Conservation (phyloP, 2,888 invertebrate genomes). For the Tromatobia lineatoria region DNA sequence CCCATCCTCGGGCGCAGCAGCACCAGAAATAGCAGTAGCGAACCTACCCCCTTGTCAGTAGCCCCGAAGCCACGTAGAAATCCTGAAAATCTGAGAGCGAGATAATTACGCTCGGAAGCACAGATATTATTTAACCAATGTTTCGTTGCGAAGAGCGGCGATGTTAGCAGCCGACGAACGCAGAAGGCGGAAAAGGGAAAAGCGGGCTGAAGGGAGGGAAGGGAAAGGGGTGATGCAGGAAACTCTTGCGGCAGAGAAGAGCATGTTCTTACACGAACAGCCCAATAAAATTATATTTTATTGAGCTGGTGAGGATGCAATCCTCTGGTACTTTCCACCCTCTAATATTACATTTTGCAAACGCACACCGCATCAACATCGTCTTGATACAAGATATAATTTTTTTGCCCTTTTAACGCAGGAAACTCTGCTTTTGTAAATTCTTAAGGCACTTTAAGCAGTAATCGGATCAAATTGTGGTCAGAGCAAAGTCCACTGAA, state of each 20-base stretch:
- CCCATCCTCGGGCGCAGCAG: constrained; percentile 56
- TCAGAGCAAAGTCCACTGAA: too few species aligned
- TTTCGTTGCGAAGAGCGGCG: constrained; percentile 74
- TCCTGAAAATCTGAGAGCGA: constrained; percentile 83
- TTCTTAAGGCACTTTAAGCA: background rate
- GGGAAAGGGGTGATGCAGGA: constrained; percentile 60
- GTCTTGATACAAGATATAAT: constrained; percentile 55
- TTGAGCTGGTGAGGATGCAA: constrained; percentile 66
- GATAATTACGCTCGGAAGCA: constrained; percentile 84
- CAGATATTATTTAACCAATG: constrained; percentile 84
- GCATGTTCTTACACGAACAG: constrained; percentile 78
- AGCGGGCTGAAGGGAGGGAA: constrained; percentile 61
- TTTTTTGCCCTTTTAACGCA: constrained; percentile 29
- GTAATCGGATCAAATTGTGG: too few species aligned
- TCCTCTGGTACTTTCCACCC: constrained; percentile 63
- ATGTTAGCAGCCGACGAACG: constrained; percentile 18
- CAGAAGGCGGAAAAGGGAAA: constrained; percentile 60
- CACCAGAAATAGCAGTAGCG: constrained; percentile 37
- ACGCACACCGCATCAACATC: constrained; percentile 45
- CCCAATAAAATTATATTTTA: constrained; percentile 81
- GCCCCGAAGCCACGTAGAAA: constrained; percentile 66
- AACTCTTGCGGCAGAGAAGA: constrained; percentile 69
- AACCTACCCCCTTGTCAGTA: constrained; percentile 36
- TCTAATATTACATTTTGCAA: constrained; percentile 72
- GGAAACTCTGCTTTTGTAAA: background rate